phyloP scores from a whole-genome alignment of 2,113 vertebrate genomes.

The Menidia beryllina region DNA sequence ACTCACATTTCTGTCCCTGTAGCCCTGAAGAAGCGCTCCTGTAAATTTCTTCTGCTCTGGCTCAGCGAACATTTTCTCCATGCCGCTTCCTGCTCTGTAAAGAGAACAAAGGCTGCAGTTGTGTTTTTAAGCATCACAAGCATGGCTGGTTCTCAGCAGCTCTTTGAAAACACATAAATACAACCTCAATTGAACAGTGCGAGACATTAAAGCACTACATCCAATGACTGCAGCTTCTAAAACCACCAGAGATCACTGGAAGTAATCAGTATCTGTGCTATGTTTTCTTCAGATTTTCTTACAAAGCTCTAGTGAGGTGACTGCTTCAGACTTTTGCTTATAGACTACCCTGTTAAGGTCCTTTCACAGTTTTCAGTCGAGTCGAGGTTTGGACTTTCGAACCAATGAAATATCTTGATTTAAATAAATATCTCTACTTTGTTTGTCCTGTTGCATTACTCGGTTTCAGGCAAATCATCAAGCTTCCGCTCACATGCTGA shows the following conservation, averaged over 20 bases:
- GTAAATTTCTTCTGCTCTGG: background rate
- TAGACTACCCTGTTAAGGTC: too few relatives aligned
- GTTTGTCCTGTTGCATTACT: background rate
- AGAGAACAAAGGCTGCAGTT: slow-evolving; percentile 22
- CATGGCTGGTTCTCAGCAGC: background rate
- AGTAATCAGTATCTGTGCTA: too few relatives aligned
- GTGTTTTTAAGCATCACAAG: background rate
- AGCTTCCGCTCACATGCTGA: background rate
- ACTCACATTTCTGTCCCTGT: slow-evolving; percentile 67
- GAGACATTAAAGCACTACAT: too few relatives aligned
- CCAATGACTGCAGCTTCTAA: too few relatives aligned
- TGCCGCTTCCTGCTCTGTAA: slow-evolving; percentile 70
- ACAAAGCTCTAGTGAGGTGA: too few relatives aligned
- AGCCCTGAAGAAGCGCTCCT: slow-evolving; percentile 40
- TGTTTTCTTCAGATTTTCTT: too few relatives aligned
- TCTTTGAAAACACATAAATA: background rate
- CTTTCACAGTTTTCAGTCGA: background rate
- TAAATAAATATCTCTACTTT: too few relatives aligned
- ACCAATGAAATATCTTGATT: background rate
- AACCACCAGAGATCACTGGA: too few relatives aligned
- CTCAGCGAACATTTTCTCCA: slow-evolving; percentile 48
- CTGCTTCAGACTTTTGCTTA: too few relatives aligned
- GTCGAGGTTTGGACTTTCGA: background rate
- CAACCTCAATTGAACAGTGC: background rate
- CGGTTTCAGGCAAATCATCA: background rate